Evolutionary conservation across 1,140 invertebrate genomes (phyloP), one percentile per base, ranked within the genome.

Genomic region (Ceratitis capitata): DNA sequence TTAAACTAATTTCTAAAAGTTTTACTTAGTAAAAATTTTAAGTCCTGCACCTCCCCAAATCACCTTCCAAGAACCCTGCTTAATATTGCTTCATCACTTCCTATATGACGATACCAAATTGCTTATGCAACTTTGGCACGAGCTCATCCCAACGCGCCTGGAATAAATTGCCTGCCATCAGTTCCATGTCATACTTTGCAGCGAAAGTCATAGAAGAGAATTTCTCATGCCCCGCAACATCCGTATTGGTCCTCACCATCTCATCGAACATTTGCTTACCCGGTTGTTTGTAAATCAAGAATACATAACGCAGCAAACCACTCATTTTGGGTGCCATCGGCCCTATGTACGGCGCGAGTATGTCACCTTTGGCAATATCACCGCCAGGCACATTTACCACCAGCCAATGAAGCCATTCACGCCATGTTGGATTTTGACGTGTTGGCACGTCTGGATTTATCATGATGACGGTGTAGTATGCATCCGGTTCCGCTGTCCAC

Each of bases 341-440:
- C 47, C 97, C 97, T 86, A 98, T 92, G 91, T 98, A 98, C 1
- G 94, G 94, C 6, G 95, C 94, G 0, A 98, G 91, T 0, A 93
- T 93, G 85, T 96, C 95, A n/a, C 97, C 97, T 69, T 94, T 92
- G 0, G 88, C 87, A 0, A 98, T 91, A 64, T 96, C 93, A 86
- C 92, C 92, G 23, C 96, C 97, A 6, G 96, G 96, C 89, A 98
- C 97, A 89, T 98, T 98, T 2, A 94, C 96, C 1, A 98, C 95
- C 2, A 98, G 91, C 97, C 97, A 98, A 92, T 98, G 97, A 88
- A 96, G 95, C 95, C 95, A 97, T 93, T 98, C 97, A n/a, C 96
- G 93, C 89, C 94, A 95, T 58, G 94, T 95, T 0, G 96, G 85
- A 83, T 85, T 83, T 10, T 64, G 23, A 19, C 51, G 23, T 19